Conservation (phyloP, 2,888 invertebrate species). For the Lycocerus yunnanus region DNA sequence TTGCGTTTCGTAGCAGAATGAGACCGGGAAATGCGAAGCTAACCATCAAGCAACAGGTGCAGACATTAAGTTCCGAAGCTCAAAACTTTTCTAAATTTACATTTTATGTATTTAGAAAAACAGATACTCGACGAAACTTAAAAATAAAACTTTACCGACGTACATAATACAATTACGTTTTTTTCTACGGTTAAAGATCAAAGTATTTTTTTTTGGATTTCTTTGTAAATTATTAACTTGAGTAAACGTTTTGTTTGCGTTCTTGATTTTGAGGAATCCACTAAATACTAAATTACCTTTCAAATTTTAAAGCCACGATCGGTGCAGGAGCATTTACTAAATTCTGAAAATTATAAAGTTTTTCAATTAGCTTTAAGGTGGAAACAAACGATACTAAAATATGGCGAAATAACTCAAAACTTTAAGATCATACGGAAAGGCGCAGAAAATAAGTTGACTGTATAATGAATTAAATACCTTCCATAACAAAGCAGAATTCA, state of each 20-base stretch:
- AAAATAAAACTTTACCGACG: background rate
- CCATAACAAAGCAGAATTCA: background rate
- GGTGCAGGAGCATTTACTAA: background rate
- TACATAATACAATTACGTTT: background rate
- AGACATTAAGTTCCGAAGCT: constrained; percentile 15
- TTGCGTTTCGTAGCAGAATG: constrained; percentile 28
- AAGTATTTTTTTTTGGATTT: background rate
- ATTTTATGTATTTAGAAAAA: constrained; percentile 2
- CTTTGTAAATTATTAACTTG: background rate
- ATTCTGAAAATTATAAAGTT: background rate
- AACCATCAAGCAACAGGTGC: constrained; percentile 29
- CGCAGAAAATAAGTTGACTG: background rate
- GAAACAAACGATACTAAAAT: background rate
- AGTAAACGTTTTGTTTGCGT: background rate
- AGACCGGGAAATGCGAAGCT: constrained; percentile 27
- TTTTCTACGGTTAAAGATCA: background rate
- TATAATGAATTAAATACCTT: background rate
- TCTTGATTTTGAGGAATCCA: background rate
- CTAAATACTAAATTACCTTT: background rate
- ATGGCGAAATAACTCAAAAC: background rate
- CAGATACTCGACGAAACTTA: background rate
- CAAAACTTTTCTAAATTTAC: constrained; percentile 2
- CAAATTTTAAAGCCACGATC: background rate
- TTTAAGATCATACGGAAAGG: background rate
- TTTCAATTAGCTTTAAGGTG: background rate